Percentiles rank a stretch among this genome's conserved stretches.
Conservation (phyloP, 2,113 vertebrate species). For the Periophthalmus modestus region DNA sequence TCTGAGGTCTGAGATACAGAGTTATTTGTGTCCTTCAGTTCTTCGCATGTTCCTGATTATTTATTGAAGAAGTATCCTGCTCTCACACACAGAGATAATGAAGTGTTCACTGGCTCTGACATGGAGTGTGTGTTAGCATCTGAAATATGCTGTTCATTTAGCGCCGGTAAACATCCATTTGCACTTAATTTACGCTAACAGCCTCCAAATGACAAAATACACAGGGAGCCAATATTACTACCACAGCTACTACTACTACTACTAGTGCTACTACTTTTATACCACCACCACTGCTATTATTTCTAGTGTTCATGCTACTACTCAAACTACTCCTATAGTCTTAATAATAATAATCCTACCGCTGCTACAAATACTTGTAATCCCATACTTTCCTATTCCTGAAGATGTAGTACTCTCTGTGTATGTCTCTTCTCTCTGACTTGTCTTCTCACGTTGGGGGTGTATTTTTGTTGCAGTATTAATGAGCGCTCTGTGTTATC, state of each 20-base stretch:
- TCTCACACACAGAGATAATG: background rate
- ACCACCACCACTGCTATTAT: background rate
- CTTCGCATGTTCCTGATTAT: background rate
- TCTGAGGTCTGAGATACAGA: too few species aligned
- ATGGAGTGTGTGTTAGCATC: background rate
- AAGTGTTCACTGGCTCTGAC: slow-evolving; percentile 3
- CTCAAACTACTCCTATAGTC: too few species aligned
- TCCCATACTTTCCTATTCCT: background rate
- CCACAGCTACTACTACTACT: background rate
- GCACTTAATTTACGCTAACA: background rate
- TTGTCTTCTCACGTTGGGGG: background rate
- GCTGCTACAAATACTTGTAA: background rate
- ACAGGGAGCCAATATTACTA: background rate
- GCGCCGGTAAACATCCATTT: background rate
- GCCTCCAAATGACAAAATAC: background rate
- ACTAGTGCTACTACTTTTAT: too few species aligned
- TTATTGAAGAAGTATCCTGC: background rate
- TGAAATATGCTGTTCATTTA: background rate
- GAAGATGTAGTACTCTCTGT: background rate
- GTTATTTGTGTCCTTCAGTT: background rate
- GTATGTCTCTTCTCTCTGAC: background rate
- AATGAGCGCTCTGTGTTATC: slow-evolving; percentile 1
- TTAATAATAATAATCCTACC: background rate
- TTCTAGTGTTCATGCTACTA: background rate
- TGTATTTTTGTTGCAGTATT: slow-evolving; percentile 11